Percentiles rank a stretch among this genome's conserved stretches.
Evolutionary conservation across 53 echinoderm and acorn worm genomes (phyloP).

Genomic region (Echinarachnius parma): DNA sequence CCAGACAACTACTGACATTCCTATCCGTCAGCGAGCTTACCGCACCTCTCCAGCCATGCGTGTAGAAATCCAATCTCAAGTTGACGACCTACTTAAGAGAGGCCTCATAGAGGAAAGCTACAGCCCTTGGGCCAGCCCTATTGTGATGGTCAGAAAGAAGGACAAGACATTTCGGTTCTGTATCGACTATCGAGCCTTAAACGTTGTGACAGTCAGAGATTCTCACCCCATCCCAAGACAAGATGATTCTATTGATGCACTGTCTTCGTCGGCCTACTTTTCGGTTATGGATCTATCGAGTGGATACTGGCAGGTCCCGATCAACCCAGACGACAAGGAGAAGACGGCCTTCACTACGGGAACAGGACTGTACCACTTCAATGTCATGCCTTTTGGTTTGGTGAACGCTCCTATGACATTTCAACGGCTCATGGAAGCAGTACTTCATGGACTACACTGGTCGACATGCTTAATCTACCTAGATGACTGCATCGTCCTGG

Average conservation of each 20-base stretch:
- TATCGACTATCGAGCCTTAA: constrained; percentile 22
- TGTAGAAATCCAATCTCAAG: constrained; percentile 23
- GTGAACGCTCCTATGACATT: constrained; percentile 54
- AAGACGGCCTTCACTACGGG: constrained; percentile 56
- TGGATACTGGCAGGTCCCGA: constrained; percentile 79
- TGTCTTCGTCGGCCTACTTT: constrained; percentile 59
- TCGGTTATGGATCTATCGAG: constrained; percentile 59
- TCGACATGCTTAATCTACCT: constrained; percentile 52
- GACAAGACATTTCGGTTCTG: constrained; percentile 38
- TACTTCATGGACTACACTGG: constrained; percentile 67
- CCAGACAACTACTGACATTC: constrained; percentile 4
- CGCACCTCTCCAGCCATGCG: constrained; percentile 16
- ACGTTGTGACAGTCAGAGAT: constrained; percentile 11
- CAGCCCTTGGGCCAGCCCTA: constrained; percentile 42
- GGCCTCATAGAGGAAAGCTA: constrained; percentile 39
- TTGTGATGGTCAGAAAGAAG: constrained; percentile 40
- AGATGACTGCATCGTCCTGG: constrained; percentile 62
- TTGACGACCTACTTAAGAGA: constrained; percentile 16
- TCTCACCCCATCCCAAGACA: constrained; percentile 66
- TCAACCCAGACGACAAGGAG: constrained; percentile 25
- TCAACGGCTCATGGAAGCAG: constrained; percentile 46
- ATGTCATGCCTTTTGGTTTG: constrained; percentile 40
- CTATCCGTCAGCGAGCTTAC: constrained; percentile 12
- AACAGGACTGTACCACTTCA: constrained; percentile 39
- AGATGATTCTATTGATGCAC: constrained; percentile 72